A percentile compares a stretch with the other conserved stretches of the same genome.
These are phyloP conservation scores for Rhincodon typus DNA, from an alignment of 2,797 vertebrate genomes.

Conservation along the genomic window DNA sequence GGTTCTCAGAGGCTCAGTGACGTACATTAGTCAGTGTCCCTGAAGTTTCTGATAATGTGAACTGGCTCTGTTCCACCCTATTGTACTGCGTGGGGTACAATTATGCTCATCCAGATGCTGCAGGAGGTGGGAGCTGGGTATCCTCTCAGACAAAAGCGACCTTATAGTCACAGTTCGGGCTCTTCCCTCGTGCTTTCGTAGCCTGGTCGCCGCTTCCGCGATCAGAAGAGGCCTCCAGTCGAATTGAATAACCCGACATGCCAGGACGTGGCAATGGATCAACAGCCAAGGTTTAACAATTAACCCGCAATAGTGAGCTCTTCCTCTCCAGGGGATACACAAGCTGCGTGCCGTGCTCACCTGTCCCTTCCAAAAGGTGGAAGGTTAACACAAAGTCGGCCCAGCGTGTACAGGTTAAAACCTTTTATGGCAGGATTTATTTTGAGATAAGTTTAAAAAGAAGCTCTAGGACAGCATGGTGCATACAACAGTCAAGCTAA, in stretches of 20 bases:
- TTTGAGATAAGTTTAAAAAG: background rate
- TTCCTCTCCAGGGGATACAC: too few relatives aligned
- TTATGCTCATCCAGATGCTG: too few relatives aligned
- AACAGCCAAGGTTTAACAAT: background rate
- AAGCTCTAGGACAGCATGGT: background rate
- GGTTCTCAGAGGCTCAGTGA: background rate
- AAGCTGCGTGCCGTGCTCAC: background rate
- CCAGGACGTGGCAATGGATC: background rate
- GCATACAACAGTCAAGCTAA: background rate
- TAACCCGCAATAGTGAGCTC: background rate
- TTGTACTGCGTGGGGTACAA: background rate
- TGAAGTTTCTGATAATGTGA: background rate
- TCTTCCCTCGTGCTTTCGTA: background rate
- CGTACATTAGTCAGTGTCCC: background rate
- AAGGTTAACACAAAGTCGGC: background rate
- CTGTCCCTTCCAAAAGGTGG: background rate
- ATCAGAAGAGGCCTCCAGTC: background rate
- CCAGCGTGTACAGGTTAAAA: background rate
- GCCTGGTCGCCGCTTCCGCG: background rate
- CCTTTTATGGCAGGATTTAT: background rate
- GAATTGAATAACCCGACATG: background rate
- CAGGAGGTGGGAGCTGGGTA: background rate
- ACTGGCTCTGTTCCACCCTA: background rate
- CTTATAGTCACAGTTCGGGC: background rate
- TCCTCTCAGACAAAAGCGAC: background rate